These are phyloP conservation scores for Leucoptera coffeella DNA, from an alignment of 2,888 invertebrate species.

Conservation along the genomic window DNA sequence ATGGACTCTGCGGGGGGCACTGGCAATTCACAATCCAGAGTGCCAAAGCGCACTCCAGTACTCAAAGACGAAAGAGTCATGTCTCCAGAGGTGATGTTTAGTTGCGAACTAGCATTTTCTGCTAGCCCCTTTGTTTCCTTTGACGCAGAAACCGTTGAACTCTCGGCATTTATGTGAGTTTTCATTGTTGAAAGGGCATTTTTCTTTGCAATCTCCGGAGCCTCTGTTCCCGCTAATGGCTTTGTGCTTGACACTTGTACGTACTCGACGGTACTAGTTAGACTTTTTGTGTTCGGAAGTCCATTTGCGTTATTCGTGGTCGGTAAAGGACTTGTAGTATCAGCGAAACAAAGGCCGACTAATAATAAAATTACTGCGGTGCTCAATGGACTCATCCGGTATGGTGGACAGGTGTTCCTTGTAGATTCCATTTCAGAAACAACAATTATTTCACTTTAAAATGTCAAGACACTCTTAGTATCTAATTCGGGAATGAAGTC, in stretches of 20 bases:
- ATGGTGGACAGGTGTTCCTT: no score
- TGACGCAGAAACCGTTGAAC: slow-evolving; percentile 17
- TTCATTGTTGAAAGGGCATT: slow-evolving; percentile 27
- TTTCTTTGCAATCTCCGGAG: slow-evolving; percentile 14
- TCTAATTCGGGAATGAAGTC: no score
- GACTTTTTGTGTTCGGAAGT: slow-evolving; percentile 13
- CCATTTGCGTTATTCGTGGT: slow-evolving; percentile 18
- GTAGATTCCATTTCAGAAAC: no score
- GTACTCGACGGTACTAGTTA: slow-evolving; percentile 17
- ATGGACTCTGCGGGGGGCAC: slow-evolving; percentile 59
- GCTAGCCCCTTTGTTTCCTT: slow-evolving; percentile 25
- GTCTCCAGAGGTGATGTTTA: slow-evolving; percentile 12
- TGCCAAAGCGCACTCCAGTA: slow-evolving; percentile 45
- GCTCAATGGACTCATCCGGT: slow-evolving; percentile 8
- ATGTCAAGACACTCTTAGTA: no score
- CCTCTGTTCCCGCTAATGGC: slow-evolving; percentile 22
- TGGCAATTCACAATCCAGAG: slow-evolving; percentile 61
- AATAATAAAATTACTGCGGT: slow-evolving; percentile 21
- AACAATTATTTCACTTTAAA: no score
- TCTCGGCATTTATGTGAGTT: slow-evolving; percentile 20
- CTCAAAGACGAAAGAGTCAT: slow-evolving; percentile 23
- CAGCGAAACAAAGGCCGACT: slow-evolving; percentile 17
- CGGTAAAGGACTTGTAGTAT: slow-evolving; percentile 15
- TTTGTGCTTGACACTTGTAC: slow-evolving; percentile 15
- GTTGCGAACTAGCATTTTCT: slow-evolving; percentile 39